These are phyloP conservation scores for Phaethon lepturus DNA, from an alignment of 2,113 vertebrate genomes.

Conservation along the genomic window DNA sequence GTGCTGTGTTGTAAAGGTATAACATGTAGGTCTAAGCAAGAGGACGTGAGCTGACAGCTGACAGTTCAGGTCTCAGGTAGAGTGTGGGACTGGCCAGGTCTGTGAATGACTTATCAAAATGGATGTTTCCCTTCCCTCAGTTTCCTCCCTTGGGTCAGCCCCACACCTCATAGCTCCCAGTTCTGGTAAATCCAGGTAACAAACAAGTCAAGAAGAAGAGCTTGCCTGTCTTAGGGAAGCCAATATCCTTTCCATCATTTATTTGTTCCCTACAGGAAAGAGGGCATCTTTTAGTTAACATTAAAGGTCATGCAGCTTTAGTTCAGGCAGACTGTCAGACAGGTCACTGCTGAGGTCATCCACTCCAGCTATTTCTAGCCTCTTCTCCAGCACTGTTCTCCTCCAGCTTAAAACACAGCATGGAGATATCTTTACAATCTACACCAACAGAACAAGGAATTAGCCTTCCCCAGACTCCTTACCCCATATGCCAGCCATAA, in stretches of 20 bases:
- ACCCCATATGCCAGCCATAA: neutral
- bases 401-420: slow-evolving; percentile 34
- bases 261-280: neutral
- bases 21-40: neutral
- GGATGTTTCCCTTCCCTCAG: neutral
- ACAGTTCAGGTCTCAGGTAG: neutral
- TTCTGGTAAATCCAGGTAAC: neutral
- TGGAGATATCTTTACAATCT: neutral
- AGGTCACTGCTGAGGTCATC: slow-evolving; percentile 57
- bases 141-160: neutral
- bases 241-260: neutral
- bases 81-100: neutral
- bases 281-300: neutral
- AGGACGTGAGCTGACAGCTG: neutral
- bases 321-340: slow-evolving; percentile 70
- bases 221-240: neutral
- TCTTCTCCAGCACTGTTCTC: slow-evolving; percentile 57
- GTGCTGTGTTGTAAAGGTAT: neutral
- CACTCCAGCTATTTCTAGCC: slow-evolving; percentile 63
- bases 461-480: neutral
- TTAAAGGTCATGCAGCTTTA: slow-evolving; percentile 81
- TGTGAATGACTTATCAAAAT: neutral
- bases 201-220: neutral
- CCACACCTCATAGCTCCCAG: neutral
- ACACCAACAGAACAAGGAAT: neutral